A percentile compares a stretch with the other conserved stretches of the same genome.
phyloP scores from a whole-genome alignment of 1,140 invertebrate species.

The Acromyrmex heyeri region DNA sequence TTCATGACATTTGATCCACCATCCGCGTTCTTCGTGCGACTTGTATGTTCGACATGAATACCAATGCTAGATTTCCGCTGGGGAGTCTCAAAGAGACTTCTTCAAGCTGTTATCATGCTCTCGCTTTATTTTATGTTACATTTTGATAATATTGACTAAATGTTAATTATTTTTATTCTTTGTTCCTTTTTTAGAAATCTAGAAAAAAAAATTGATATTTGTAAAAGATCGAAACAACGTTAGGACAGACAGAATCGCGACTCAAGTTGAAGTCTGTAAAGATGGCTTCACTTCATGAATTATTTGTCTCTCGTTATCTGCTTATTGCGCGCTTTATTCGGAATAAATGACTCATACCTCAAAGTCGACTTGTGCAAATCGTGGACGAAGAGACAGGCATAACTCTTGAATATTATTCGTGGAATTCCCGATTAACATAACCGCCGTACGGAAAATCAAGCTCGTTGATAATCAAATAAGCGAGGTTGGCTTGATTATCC shows the following conservation, averaged over 20 bases:
- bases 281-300: neutral
- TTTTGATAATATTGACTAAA: neutral
- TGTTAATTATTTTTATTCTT: neutral
- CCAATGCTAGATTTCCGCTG: constrained; percentile 50
- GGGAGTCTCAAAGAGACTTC: neutral
- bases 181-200: neutral
- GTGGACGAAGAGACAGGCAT: neutral
- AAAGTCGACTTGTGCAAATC: constrained; percentile 39
- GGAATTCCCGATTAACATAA: constrained; percentile 13
- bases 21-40: constrained; percentile 56
- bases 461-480: neutral
- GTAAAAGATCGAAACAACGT: too few relatives aligned
- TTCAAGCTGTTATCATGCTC: neutral
- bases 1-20: constrained; percentile 74
- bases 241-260: neutral
- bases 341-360: constrained; percentile 40
- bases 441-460: neutral
- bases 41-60: constrained; percentile 49
- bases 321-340: constrained; percentile 31
- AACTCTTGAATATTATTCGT: constrained; percentile 13
- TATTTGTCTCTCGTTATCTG: constrained; percentile 17
- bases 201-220: neutral
- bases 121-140: neutral
- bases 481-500: neutral
- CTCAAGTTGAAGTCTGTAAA: neutral